phyloP scores from a whole-genome alignment of 2,888 invertebrate genomes.

The Dryobota labecula region DNA sequence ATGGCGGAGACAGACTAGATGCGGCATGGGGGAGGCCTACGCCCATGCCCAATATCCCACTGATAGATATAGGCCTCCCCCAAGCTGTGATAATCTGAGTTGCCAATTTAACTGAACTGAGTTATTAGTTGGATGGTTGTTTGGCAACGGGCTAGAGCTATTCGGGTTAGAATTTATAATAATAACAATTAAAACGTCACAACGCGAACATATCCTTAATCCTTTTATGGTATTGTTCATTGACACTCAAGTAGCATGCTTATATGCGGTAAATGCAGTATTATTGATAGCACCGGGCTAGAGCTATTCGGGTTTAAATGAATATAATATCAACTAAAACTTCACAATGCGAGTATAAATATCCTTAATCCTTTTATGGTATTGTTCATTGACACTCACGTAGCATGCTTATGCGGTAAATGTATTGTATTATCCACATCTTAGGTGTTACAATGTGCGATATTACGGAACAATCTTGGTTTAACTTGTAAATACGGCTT shows the following conservation, averaged over 20 bases:
- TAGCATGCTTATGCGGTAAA: neutral
- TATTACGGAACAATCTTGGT: neutral
- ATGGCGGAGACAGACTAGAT: neutral
- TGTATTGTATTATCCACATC: slow-evolving; percentile 4
- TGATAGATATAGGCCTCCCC: too few species aligned
- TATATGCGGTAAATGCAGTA: slow-evolving; percentile 14
- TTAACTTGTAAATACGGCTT: too few species aligned
- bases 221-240: slow-evolving; percentile 16
- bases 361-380: slow-evolving; percentile 4
- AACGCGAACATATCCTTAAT: neutral
- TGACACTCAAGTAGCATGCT: neutral
- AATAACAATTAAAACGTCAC: too few species aligned
- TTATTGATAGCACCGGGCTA: too few species aligned
- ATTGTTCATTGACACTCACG: neutral
- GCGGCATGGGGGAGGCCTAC: rapidly evolving
- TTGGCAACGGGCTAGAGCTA: neutral
- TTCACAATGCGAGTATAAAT: neutral
- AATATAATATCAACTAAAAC: neutral
- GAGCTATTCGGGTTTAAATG: too few species aligned
- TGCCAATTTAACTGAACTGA: neutral
- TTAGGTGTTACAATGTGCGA: neutral
- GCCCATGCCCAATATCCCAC: too few species aligned
- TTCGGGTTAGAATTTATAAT: too few species aligned
- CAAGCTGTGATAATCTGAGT: too few species aligned
- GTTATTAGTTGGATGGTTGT: neutral